Evolutionary conservation across 92 coral and sea anemone species (phyloP), one percentile per base, ranked within the genome.

Genomic region (Diadumene lineata): DNA sequence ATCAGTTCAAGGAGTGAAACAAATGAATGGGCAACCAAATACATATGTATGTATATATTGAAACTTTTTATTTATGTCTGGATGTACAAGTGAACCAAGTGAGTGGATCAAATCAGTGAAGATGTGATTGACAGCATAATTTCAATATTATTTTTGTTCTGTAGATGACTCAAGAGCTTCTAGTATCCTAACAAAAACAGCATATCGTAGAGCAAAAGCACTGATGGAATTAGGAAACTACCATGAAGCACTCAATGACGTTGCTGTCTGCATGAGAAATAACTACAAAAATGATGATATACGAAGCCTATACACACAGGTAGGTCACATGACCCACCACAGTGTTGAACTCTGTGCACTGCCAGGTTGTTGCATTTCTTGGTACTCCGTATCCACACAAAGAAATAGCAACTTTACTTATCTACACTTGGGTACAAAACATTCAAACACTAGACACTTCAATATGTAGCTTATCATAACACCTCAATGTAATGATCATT

Each of bases 141-240:
- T n/a, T n/a, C 70, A 2, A 26, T 8, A 19, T 29, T 8, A 26
- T n/a, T 13, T 9, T 21, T 31, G 24, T 38, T 70, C 44, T 60
- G 7, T 79, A 93, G 98, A 85, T 50, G 77, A 86, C 43, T 88
- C 86, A 15, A 97, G 88, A 73, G 93, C 98, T 4, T 72, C 77
- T 57, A 92, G 86, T 55, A 86, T 94, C 34, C 88, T 94, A 43
- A 50, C 75, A 67, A 94, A 94, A 67, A 92, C 98, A 24, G 85
- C 88, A 62, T 92, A 80, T 66, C 93, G 98, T 25, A 89, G 98
- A n/a, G 97, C 91, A 31, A 85, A 76, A 50, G 96, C 98, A 0
- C 76, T 83, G 44, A 27, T 86, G 60, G 96, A 88, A 57, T 67
- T 92, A 21, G 82, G 90, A 10, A 62, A 83, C 13, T 83, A 88